A percentile compares a stretch with the other conserved stretches of the same genome.
These are phyloP conservation scores for Margarornis squamiger DNA, from an alignment of 2,797 vertebrate species.

Conservation along the genomic window DNA sequence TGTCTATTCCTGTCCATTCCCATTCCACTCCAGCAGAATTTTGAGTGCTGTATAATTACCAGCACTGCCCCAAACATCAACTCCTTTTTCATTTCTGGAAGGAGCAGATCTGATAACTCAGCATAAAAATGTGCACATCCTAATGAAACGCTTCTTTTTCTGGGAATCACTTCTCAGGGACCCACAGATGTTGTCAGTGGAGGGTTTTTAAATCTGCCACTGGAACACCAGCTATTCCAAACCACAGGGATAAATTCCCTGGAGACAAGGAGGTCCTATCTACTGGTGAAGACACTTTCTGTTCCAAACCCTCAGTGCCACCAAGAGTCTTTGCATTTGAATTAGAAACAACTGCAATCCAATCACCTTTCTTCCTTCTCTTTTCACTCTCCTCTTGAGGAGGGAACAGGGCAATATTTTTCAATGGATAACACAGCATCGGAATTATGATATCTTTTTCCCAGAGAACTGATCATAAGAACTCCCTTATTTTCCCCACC, in stretches of 20 bases:
- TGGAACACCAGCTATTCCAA: not conserved
- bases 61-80: not conserved
- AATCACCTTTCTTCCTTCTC: not conserved
- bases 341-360: not conserved
- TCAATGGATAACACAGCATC: slow-evolving; percentile 1
- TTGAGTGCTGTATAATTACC: not conserved
- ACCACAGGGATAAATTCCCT: not conserved
- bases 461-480: slow-evolving; percentile 24
- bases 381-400: not conserved
- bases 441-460: slow-evolving; percentile 6
- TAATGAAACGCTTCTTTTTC: not conserved
- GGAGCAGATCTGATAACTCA: not conserved
- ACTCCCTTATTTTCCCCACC: not conserved
- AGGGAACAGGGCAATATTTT: not conserved
- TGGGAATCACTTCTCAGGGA: not conserved
- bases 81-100: not conserved
- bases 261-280: not conserved
- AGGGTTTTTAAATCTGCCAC: not conserved
- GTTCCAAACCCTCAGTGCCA: not conserved
- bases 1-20: not conserved
- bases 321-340: not conserved
- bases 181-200: not conserved
- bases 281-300: not conserved
- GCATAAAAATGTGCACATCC: not conserved
- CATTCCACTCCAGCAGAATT: not conserved